Conservation (phyloP, 2,113 vertebrate genomes). For the Malurus cyaneus region DNA sequence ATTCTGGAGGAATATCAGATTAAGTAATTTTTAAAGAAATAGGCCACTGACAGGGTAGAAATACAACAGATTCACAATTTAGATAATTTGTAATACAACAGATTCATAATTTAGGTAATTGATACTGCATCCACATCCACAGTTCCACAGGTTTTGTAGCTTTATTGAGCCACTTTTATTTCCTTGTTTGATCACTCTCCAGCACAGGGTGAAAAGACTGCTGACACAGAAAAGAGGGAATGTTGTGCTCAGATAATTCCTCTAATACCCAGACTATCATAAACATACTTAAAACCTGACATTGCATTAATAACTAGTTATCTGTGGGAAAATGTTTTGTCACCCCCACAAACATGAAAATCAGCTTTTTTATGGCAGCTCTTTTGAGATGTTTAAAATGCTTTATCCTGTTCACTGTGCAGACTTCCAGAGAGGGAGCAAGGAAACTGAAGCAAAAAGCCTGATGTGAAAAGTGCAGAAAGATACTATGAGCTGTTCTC, state of each 20-base stretch:
- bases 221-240: constrained; percentile 20
- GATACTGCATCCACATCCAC: neutral
- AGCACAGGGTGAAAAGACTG: constrained; percentile 39
- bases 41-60: neutral
- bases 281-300: neutral
- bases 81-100: neutral
- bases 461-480: neutral
- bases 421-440: neutral
- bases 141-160: constrained; percentile 9
- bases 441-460: neutral
- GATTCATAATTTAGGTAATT: neutral
- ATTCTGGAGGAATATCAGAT: neutral
- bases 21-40: constrained; percentile 42
- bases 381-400: neutral
- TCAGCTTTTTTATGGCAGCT: neutral
- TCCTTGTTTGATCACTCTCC: constrained; percentile 52
- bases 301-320: neutral
- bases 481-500: neutral
- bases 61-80: constrained; percentile 5
- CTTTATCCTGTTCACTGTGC: neutral
- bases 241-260: neutral
- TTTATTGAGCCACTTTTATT: neutral
- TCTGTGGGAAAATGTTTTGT: neutral
- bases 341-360: neutral
- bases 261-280: neutral